Evolutionary conservation across 2,888 invertebrate genomes (phyloP).

Genomic region (Ochropleura leucogaster): DNA sequence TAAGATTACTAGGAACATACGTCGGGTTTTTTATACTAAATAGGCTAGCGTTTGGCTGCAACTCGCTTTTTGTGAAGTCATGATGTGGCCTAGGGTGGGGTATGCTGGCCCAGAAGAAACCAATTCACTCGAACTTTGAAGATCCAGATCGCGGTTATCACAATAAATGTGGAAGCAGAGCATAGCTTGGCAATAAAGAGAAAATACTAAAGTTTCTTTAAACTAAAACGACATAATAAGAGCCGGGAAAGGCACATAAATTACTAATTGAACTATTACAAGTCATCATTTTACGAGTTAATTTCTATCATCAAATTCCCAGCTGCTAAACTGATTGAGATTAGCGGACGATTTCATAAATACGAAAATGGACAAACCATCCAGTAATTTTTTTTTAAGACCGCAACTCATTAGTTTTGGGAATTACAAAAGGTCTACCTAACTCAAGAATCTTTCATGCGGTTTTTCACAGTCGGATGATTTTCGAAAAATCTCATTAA

Average conservation of each 20-base stretch:
- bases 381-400: not conserved
- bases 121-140: too few species aligned
- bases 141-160: too few species aligned
- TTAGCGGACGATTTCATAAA: too few species aligned
- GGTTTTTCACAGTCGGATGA: not conserved
- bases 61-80: too few species aligned
- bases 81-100: too few species aligned
- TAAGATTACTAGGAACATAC: not conserved
- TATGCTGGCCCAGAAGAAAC: too few species aligned
- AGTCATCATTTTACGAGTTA: not conserved
- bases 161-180: too few species aligned
- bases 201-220: not conserved
- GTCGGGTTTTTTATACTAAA: too few species aligned
- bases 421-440: not conserved
- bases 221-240: not conserved
- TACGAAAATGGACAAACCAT: not conserved
- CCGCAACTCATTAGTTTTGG: not conserved
- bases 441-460: not conserved
- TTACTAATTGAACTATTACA: not conserved
- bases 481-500: not conserved
- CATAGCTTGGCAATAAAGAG: too few species aligned
- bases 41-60: too few species aligned
- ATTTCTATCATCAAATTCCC: not conserved
- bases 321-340: not conserved
- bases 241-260: not conserved